Evolutionary conservation across 1,140 invertebrate species (phyloP).

Genomic region (Asobara japonica): DNA sequence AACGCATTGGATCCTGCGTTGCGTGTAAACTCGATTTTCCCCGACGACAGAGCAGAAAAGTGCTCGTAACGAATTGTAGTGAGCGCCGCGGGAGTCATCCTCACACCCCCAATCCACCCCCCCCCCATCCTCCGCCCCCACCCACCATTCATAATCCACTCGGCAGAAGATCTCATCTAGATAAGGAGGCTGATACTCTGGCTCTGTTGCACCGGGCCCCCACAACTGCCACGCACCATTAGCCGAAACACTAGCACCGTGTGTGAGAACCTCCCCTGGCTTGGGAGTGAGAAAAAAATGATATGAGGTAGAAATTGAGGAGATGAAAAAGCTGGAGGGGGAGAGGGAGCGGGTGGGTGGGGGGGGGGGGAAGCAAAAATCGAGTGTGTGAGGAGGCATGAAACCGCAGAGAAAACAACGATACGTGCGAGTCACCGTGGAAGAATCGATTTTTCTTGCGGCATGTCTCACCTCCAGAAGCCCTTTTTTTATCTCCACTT

Average conservation of each 20-base stretch:
- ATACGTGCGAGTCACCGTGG: conserved; percentile 25
- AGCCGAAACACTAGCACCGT: conserved; percentile 40
- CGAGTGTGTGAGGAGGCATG: background rate
- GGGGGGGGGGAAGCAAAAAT: too few species aligned
- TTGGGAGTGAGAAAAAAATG: conserved; percentile 17
- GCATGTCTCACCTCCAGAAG: too few species aligned
- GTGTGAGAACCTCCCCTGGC: conserved; percentile 29
- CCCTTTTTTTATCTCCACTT: too few species aligned
- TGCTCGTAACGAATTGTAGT: conserved; percentile 55
- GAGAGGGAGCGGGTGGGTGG: too few species aligned
- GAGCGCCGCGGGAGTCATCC: conserved; percentile 49
- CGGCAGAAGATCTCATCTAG: conserved; percentile 65
- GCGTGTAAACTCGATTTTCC: conserved; percentile 45
- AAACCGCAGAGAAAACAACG: conserved; percentile 11
- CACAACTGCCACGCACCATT: conserved; percentile 54
- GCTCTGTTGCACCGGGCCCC: conserved; percentile 47
- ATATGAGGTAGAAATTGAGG: conserved; percentile 25
- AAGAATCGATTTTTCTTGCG: conserved; percentile 22
- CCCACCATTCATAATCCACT: conserved; percentile 31
- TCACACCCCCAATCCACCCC: background rate
- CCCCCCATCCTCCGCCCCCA: background rate
- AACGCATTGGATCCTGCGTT: background rate
- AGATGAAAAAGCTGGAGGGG: background rate
- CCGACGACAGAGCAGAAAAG: conserved; percentile 39
- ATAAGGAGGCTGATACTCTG: conserved; percentile 55